Percentiles rank a stretch among this genome's conserved stretches.
Evolutionary conservation across 2,797 vertebrate genomes (phyloP).

Genomic region (Melanotaenia maccullochi): DNA sequence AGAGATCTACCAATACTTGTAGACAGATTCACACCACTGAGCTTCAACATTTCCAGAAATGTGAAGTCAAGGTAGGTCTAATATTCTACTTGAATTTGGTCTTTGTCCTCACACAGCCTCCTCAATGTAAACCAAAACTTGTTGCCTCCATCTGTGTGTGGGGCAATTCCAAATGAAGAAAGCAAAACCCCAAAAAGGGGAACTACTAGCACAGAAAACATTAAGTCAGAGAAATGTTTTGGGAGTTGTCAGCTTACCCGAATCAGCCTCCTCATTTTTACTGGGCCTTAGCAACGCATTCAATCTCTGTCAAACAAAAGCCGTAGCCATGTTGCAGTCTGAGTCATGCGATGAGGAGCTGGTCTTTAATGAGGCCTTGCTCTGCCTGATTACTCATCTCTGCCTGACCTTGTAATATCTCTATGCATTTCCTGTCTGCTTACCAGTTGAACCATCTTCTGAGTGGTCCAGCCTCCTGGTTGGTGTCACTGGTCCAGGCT

Average conservation of each 20-base stretch:
- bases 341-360: neutral
- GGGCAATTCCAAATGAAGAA: neutral
- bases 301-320: slow-evolving; percentile 14
- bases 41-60: neutral
- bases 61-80: too few relatives aligned
- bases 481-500: slow-evolving; percentile 9
- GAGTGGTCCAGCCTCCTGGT: slow-evolving; percentile 1
- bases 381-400: slow-evolving; percentile 14
- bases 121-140: neutral
- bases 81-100: neutral
- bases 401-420: slow-evolving; percentile 7
- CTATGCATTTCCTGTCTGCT: neutral
- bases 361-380: slow-evolving; percentile 11
- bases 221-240: slow-evolving; percentile 11
- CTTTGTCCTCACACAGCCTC: neutral
- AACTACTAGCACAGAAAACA: neutral
- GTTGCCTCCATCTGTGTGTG: neutral
- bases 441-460: slow-evolving; percentile 8
- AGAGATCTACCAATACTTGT: neutral
- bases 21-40: neutral
- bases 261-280: slow-evolving; percentile 44
- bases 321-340: neutral
- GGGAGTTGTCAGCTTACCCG: slow-evolving; percentile 30
- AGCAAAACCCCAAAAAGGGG: neutral
- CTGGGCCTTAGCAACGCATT: slow-evolving; percentile 5